These are phyloP conservation scores for Acanthis flammea DNA, from an alignment of 2,797 vertebrate genomes.

Conservation along the genomic window DNA sequence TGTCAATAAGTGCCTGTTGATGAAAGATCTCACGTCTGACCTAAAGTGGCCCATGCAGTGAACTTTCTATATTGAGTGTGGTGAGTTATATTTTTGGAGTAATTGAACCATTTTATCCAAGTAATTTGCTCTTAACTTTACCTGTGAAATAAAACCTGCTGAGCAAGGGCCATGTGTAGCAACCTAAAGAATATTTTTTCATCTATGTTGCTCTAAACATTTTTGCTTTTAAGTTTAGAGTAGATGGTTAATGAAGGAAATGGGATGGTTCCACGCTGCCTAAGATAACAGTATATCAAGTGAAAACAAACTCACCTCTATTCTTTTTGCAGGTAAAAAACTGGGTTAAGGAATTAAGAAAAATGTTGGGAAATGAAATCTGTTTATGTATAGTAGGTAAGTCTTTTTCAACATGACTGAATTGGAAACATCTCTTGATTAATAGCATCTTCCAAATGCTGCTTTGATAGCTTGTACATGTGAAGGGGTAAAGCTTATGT, in stretches of 20 bases:
- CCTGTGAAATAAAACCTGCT: neutral
- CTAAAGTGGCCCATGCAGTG: neutral
- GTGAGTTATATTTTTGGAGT: neutral
- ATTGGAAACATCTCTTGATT: neutral
- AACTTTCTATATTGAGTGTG: neutral
- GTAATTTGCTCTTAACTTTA: neutral
- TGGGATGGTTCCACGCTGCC: neutral
- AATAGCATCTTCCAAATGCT: neutral
- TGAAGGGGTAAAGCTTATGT: neutral
- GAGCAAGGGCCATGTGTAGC: neutral
- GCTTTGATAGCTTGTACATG: neutral
- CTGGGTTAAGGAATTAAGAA: conserved; percentile 98
- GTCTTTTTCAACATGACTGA: conserved; percentile 18
- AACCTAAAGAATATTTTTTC: neutral
- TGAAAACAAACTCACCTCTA: conserved; percentile 7
- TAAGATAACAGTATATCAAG: neutral
- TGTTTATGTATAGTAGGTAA: conserved; percentile 99
- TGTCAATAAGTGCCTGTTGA: neutral
- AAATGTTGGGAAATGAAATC: conserved; percentile 99
- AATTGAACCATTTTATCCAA: neutral
- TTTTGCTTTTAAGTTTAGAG: neutral
- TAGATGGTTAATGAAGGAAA: neutral
- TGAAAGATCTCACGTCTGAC: neutral
- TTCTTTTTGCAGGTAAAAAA: conserved; percentile 89
- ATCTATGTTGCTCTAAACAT: neutral